These are phyloP conservation scores for Erebia epiphron DNA, from an alignment of 2,888 invertebrate species.

Conservation along the genomic window DNA sequence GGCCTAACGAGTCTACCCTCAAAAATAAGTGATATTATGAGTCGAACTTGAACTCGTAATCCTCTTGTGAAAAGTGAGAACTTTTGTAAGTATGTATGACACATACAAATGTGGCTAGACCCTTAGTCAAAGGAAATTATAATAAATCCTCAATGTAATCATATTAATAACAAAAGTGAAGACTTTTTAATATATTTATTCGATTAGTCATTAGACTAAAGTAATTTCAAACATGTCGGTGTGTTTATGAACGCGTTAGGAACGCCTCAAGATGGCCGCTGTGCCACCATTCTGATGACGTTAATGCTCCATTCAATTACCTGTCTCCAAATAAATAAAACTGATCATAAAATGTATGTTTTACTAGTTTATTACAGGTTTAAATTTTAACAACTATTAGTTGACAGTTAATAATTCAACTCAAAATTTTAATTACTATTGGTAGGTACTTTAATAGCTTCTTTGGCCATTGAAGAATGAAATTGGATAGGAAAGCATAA, in stretches of 20 bases:
- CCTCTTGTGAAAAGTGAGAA: too few relatives aligned
- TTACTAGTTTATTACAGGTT: constrained; percentile 31
- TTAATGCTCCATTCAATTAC: constrained; percentile 28
- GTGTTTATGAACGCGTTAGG: background rate
- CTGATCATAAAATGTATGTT: constrained; percentile 30
- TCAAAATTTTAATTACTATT: background rate
- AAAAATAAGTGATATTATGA: too few relatives aligned
- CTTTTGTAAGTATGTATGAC: too few relatives aligned
- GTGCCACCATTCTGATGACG: constrained; percentile 12
- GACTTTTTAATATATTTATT: constrained; percentile 30
- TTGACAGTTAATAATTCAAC: background rate
- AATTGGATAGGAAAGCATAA: background rate
- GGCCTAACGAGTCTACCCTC: too few relatives aligned
- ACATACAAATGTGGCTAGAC: background rate
- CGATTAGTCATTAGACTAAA: constrained; percentile 28
- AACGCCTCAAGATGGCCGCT: background rate
- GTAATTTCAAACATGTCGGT: constrained; percentile 26
- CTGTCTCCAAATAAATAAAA: constrained; percentile 31
- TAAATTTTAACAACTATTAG: background rate
- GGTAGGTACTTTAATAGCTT: background rate
- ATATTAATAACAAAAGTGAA: constrained; percentile 34
- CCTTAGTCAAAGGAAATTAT: constrained; percentile 25
- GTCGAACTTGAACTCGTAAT: too few relatives aligned
- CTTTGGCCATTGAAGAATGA: background rate
- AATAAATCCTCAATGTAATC: constrained; percentile 29